Percentiles rank a stretch among this genome's conserved stretches.
Evolutionary conservation across 2,888 invertebrate species (phyloP).

Genomic region (Yponomeuta cagnagella): DNA sequence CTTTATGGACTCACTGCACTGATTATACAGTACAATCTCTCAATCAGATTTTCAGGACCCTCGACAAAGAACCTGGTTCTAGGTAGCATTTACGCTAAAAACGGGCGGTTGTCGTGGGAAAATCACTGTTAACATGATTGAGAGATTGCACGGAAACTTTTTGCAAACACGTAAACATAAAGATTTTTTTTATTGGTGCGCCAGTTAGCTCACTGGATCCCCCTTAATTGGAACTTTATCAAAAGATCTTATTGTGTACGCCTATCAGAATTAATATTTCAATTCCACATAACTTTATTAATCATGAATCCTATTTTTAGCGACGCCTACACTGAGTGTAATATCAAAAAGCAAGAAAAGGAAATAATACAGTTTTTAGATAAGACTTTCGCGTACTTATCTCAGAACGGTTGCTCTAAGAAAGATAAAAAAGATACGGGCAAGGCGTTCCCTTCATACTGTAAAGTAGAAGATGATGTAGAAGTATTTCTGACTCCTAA

Average conservation of each 20-base stretch:
- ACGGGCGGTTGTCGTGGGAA: no score
- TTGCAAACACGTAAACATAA: no score
- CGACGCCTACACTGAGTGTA: conserved; percentile 68
- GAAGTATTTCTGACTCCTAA: conserved; percentile 68
- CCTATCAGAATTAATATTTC: not conserved
- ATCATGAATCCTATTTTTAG: conserved; percentile 41
- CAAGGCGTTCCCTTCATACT: not conserved
- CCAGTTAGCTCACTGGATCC: no score
- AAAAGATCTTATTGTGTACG: not conserved
- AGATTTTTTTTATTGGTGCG: no score
- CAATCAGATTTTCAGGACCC: no score
- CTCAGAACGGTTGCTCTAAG: not conserved
- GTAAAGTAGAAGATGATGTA: conserved; percentile 36
- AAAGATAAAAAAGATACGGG: not conserved
- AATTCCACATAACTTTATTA: not conserved
- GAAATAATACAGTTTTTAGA: conserved; percentile 63
- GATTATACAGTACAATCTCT: no score
- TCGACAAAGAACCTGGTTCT: no score
- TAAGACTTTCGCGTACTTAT: conserved; percentile 23
- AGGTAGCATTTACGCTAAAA: no score
- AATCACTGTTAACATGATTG: no score
- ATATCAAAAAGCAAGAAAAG: conserved; percentile 64
- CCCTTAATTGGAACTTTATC: no score
- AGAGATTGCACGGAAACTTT: no score
- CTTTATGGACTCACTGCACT: no score